Conservation (phyloP, 2,888 invertebrate genomes). For the Hoplodrina blanda region DNA sequence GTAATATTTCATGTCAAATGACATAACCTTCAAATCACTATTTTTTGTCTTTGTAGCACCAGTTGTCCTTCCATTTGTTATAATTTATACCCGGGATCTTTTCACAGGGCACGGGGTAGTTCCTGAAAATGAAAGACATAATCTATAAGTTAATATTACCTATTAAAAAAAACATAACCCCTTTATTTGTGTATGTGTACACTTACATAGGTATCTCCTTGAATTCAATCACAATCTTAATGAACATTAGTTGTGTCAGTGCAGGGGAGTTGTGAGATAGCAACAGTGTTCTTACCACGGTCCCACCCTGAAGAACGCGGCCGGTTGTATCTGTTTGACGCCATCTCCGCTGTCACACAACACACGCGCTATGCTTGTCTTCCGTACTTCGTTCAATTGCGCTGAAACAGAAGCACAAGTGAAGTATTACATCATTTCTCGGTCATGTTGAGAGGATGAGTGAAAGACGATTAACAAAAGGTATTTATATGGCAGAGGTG, state of each 20-base stretch:
- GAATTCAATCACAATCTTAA: no score
- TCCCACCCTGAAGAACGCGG: conserved; percentile 56
- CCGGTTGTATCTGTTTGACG: conserved; percentile 86
- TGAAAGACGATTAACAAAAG: no score
- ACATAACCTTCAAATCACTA: conserved; percentile 3
- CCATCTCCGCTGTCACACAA: conserved; percentile 93
- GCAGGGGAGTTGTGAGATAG: no score
- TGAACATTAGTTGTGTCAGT: no score
- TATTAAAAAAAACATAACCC: no score
- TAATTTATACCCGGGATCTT: conserved; percentile 42
- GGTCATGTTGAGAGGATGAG: no score
- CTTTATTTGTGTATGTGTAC: no score
- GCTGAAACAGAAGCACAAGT: conserved; percentile 43
- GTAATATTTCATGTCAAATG: not conserved
- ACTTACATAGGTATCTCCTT: no score
- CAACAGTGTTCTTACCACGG: conserved; percentile 51
- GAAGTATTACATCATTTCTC: not conserved
- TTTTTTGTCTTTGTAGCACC: conserved; percentile 36
- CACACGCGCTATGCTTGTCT: conserved; percentile 92
- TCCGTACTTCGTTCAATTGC: conserved; percentile 90
- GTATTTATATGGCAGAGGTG: no score
- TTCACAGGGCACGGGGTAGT: conserved; percentile 40
- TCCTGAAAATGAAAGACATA: conserved; percentile 29
- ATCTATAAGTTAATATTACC: no score
- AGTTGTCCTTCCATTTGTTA: conserved; percentile 47